Conservation (phyloP, 2,888 invertebrate genomes). For the Plagodis dolabraria region DNA sequence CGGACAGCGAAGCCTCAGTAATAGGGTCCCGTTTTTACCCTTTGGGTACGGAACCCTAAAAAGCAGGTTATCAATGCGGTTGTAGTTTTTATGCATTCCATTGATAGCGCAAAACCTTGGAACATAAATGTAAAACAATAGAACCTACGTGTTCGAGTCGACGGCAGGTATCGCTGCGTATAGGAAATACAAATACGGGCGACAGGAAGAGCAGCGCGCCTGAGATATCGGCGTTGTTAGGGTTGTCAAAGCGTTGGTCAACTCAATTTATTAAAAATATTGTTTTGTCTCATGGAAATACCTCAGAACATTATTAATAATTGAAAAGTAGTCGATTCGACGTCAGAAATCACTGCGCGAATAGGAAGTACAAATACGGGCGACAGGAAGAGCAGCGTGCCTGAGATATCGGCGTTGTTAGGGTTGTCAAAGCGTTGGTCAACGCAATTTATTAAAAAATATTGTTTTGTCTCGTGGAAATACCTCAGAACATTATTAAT, state of each 20-base stretch:
- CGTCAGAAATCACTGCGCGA: background rate
- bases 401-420: slow-evolving; percentile 3
- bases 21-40: no score
- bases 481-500: background rate
- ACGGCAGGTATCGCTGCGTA: background rate
- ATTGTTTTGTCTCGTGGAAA: background rate
- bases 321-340: slow-evolving; percentile 1
- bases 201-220: slow-evolving; percentile 11
- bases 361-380: slow-evolving; percentile 27
- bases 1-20: no score
- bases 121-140: background rate
- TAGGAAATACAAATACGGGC: slow-evolving; percentile 26
- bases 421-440: background rate
- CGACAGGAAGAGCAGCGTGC: slow-evolving; percentile 9
- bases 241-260: background rate
- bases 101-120: no score
- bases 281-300: no score
- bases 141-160: background rate
- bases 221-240: slow-evolving; percentile 2
- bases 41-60: no score
- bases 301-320: background rate
- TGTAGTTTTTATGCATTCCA: no score
- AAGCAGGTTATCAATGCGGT: no score
- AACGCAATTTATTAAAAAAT: no score
- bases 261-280: no score